Evolutionary conservation across 2,797 vertebrate genomes (phyloP).

Genomic region (Megaceryle alcyon): DNA sequence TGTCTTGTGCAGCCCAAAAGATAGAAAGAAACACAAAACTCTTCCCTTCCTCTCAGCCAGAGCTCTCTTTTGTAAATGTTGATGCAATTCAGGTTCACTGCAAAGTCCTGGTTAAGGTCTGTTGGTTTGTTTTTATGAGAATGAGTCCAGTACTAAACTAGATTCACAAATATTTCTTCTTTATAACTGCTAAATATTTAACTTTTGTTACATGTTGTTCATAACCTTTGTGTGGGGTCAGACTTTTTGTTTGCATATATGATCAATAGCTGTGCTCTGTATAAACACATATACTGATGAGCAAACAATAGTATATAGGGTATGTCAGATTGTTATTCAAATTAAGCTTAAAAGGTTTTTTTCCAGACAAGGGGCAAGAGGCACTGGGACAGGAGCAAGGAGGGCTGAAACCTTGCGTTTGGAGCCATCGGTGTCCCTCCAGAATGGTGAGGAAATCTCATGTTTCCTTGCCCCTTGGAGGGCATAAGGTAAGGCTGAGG

Average conservation of each 20-base stretch:
- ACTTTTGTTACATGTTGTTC: not conserved
- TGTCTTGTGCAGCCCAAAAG: not conserved
- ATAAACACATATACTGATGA: not conserved
- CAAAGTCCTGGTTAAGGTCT: not conserved
- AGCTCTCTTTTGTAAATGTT: not conserved
- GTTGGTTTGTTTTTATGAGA: not conserved
- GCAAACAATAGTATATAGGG: not conserved
- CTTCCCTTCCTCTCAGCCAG: not conserved
- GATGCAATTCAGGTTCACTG: not conserved
- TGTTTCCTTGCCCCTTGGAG: rapidly evolving
- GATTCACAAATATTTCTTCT: not conserved
- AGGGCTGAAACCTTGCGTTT: not conserved
- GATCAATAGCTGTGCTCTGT: not conserved
- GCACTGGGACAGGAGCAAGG: not conserved
- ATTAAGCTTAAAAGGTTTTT: not conserved
- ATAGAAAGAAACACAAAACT: not conserved
- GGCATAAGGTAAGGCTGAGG: rapidly evolving
- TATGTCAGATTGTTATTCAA: not conserved
- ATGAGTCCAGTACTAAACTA: not conserved
- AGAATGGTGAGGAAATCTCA: not conserved
- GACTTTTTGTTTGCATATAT: not conserved
- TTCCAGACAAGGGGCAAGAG: not conserved
- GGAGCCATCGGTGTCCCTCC: not conserved
- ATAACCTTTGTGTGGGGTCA: not conserved
- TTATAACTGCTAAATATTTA: not conserved